Conservation (phyloP, 2,113 vertebrate genomes). For the Scomber colias region DNA sequence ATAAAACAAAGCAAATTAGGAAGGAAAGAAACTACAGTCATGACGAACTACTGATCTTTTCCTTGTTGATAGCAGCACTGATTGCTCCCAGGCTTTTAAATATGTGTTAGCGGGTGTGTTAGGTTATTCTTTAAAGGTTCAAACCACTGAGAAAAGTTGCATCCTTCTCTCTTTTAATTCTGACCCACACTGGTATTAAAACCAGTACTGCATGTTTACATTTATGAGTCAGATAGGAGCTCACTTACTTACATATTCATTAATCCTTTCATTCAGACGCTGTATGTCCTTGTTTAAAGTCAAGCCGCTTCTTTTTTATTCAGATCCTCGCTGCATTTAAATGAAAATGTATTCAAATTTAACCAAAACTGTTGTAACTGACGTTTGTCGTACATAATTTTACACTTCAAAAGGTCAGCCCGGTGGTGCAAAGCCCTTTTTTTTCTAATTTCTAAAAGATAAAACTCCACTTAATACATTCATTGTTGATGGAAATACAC, state of each 20-base stretch:
- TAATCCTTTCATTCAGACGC: background rate
- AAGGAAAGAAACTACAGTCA: constrained; percentile 27
- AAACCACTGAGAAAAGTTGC: constrained; percentile 12
- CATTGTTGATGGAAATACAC: no score
- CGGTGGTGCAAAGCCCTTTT: no score
- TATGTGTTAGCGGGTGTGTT: background rate
- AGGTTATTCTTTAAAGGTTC: background rate
- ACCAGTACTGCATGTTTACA: background rate
- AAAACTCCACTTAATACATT: background rate
- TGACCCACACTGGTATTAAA: background rate
- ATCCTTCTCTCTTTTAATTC: constrained; percentile 1
- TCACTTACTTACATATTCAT: background rate
- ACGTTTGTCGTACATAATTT: no score
- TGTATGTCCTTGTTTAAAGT: background rate
- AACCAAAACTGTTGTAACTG: no score
- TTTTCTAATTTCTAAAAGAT: background rate
- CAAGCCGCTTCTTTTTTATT: no score
- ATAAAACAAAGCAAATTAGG: constrained; percentile 35
- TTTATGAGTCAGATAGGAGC: constrained; percentile 5
- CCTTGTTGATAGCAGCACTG: constrained; percentile 26
- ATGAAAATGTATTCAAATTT: no score
- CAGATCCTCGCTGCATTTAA: no score
- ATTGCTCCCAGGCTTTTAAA: background rate
- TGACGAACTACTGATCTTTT: constrained; percentile 3
- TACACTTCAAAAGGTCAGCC: no score